These are phyloP conservation scores for Stegana nigrithorax DNA, from an alignment of 2,888 invertebrate species.

Conservation along the genomic window DNA sequence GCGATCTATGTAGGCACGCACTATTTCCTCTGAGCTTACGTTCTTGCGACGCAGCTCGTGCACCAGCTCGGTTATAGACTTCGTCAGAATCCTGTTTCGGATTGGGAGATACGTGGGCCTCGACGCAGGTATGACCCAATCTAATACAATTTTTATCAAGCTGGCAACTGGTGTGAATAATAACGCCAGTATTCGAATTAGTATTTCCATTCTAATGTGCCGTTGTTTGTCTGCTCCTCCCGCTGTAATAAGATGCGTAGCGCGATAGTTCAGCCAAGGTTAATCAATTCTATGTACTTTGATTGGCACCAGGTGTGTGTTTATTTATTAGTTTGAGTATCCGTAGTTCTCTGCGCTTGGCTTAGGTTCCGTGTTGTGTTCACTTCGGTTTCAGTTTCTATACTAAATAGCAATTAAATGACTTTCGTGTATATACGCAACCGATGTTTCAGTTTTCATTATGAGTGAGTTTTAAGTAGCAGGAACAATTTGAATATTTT, in stretches of 20 bases:
- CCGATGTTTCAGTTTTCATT: too few relatives aligned
- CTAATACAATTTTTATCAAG: slow-evolving; percentile 42
- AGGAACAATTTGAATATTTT: too few relatives aligned
- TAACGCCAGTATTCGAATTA: slow-evolving; percentile 44
- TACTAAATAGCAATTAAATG: neutral
- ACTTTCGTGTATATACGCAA: too few relatives aligned
- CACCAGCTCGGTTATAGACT: slow-evolving; percentile 49
- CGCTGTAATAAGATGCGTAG: neutral
- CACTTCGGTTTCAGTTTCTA: neutral
- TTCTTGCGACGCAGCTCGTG: slow-evolving; percentile 48
- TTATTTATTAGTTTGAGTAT: neutral
- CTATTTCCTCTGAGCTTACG: slow-evolving; percentile 72
- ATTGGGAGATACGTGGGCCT: slow-evolving; percentile 51
- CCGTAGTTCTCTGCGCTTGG: neutral
- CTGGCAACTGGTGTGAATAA: slow-evolving; percentile 42
- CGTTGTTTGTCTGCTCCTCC: neutral
- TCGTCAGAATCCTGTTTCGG: slow-evolving; percentile 44
- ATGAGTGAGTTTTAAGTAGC: too few relatives aligned
- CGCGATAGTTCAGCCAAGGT: neutral
- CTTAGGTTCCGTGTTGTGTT: neutral
- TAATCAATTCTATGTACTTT: slow-evolving; percentile 11
- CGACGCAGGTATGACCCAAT: slow-evolving; percentile 33
- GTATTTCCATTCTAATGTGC: slow-evolving; percentile 42
- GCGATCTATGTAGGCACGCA: slow-evolving; percentile 74
- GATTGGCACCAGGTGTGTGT: neutral